Evolutionary conservation across 2,113 vertebrate genomes (phyloP).

Genomic region (Anoplopoma fimbria): DNA sequence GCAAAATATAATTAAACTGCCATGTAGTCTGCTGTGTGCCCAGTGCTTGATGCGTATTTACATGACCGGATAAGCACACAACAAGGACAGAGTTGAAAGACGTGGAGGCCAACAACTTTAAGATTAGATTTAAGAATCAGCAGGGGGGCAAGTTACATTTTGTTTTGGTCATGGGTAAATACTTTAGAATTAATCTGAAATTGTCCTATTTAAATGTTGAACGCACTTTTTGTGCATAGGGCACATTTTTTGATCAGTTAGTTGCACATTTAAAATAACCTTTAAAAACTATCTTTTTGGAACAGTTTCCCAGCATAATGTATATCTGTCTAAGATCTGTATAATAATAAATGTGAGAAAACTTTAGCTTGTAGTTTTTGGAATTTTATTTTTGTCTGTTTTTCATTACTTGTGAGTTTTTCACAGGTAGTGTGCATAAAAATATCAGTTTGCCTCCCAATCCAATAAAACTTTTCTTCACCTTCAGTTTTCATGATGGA

Average conservation of each 20-base stretch:
- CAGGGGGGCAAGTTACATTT: background rate
- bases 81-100: background rate
- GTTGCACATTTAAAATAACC: background rate
- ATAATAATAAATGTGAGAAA: background rate
- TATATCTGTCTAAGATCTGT: background rate
- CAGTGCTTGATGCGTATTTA: constrained; percentile 3
- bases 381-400: background rate
- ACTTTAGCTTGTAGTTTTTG: background rate
- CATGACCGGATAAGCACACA: background rate
- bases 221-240: background rate
- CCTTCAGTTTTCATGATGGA: background rate
- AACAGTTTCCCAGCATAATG: background rate
- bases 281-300: no score
- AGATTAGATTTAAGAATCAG: background rate
- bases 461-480: background rate
- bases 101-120: background rate
- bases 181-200: background rate
- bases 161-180: constrained; percentile 18
- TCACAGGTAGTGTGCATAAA: background rate
- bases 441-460: background rate
- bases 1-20: constrained; percentile 46
- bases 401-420: background rate
- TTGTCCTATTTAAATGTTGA: background rate
- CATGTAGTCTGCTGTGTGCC: constrained; percentile 10
- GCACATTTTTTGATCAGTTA: background rate